Evolutionary conservation across 2,888 invertebrate species (phyloP), one percentile per base, ranked within the genome.

Genomic region (Drosophila pseudotalamancana): DNA sequence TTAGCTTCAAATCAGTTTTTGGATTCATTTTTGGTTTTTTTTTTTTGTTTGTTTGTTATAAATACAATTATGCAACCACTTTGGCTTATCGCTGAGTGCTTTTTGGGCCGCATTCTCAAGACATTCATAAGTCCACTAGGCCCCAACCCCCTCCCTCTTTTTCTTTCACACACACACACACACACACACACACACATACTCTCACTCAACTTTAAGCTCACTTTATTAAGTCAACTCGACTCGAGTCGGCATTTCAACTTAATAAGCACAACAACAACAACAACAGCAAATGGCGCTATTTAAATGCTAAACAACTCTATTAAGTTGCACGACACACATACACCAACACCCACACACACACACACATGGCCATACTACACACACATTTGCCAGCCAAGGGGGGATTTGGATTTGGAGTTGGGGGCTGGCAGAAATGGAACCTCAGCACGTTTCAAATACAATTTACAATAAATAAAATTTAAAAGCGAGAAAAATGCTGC

Each of bases 381-480:
- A 42, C 34, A 67, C 42, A 71, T 77, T 73, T 73, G 49, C 53
- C 39, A 71, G 56, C 59, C 75, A 83, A 77, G 55, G 66, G 60
- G 63, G 63, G 54, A 23, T 48, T 55, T 46, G 62, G 62, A 49
- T 42, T 57, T 16, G 56, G 21, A 16, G 25, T 16, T 12, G n/a
- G 53, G 25, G 42, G 32, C 31, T 43, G 51, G 59, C 53, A 48
- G 66, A 72, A 81, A 76, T 64, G 66, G 87, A 82, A 85, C 86
- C 79, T 87, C 85, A 82, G 82, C 81, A 84, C 85, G 82, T 85
- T 82, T 85, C 83, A 82, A 86, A 83, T 83, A 87, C 87, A 83
- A 83, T 83, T 83, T 87, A 85, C 85, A 83, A 87, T 83, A 83
- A 83, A 83, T 83, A 83, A 87, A 83, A 87, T 83, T 82, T 82